These are phyloP conservation scores for Athrips mouffetella DNA, from an alignment of 2,888 invertebrate species.

Conservation along the genomic window DNA sequence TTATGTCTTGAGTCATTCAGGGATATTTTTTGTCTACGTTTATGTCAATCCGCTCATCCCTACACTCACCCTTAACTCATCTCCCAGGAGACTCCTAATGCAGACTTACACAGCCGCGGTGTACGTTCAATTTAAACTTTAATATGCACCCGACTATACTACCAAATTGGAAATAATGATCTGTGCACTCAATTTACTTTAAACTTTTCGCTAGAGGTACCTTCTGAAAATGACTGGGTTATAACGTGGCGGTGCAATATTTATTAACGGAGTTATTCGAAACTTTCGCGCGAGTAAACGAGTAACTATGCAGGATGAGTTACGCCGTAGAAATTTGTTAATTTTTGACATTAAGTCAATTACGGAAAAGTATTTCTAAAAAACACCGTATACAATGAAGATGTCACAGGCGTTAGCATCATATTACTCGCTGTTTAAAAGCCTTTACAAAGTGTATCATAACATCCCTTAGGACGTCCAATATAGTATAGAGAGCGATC, in stretches of 20 bases:
- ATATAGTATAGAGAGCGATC: no score
- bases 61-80: slow-evolving; percentile 23
- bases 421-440: no score
- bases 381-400: background rate
- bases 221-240: slow-evolving; percentile 7
- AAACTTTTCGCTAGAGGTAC: slow-evolving; percentile 15
- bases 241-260: slow-evolving; percentile 8
- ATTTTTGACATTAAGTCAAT: background rate
- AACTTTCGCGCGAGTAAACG: background rate
- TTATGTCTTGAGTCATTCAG: no score
- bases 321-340: background rate
- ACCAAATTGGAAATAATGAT: slow-evolving; percentile 73
- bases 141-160: slow-evolving; percentile 63
- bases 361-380: background rate
- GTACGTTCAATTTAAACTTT: slow-evolving; percentile 75
- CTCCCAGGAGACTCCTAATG: slow-evolving; percentile 62
- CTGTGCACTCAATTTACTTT: slow-evolving; percentile 37
- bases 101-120: slow-evolving; percentile 70
- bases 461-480: no score
- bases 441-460: no score
- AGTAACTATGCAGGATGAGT: background rate
- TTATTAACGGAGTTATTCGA: slow-evolving; percentile 4
- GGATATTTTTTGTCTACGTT: no score
- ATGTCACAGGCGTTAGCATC: no score
- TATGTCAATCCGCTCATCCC: background rate